phyloP scores from a whole-genome alignment of 2,888 invertebrate genomes.

The Eristalis pertinax region DNA sequence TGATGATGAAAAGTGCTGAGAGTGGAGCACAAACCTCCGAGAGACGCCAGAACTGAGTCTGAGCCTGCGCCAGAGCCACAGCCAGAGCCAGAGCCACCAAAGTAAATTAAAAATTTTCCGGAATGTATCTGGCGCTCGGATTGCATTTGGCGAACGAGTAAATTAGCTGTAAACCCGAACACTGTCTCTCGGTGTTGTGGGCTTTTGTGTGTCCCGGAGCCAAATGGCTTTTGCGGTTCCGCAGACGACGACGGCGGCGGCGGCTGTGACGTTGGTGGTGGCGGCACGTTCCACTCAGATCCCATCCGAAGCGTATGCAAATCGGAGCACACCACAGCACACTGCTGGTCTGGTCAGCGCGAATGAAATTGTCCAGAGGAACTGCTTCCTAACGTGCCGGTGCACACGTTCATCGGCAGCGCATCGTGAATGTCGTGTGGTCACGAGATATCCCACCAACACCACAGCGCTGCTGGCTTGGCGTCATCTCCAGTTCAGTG shows the following conservation, averaged over 20 bases:
- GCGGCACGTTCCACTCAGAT: conserved; percentile 49
- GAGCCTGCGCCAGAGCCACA: too few relatives aligned
- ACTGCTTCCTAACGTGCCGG: conserved; percentile 51
- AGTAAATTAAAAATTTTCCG: conserved; percentile 62
- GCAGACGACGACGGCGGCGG: not conserved
- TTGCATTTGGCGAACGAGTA: conserved; percentile 45
- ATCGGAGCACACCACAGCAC: conserved; percentile 14
- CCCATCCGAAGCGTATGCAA: conserved; percentile 53
- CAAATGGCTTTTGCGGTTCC: conserved; percentile 40
- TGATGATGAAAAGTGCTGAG: conserved; percentile 61
- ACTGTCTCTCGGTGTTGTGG: not conserved
- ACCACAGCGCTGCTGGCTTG: conserved; percentile 14
- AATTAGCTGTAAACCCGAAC: conserved; percentile 60
- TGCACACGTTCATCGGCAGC: conserved; percentile 58
- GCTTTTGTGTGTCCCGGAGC: conserved; percentile 8
- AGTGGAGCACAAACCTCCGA: conserved; percentile 37
- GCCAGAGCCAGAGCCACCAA: conserved; percentile 2
- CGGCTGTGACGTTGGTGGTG: not conserved
- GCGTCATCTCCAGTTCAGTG: conserved; percentile 65
- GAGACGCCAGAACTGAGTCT: conserved; percentile 1
- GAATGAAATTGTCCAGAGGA: conserved; percentile 48
- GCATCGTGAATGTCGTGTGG: conserved; percentile 58
- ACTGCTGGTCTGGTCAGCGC: conserved; percentile 18
- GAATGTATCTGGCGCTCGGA: conserved; percentile 44
- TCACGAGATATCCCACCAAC: conserved; percentile 61